A percentile compares a stretch with the other conserved stretches of the same genome.
Conservation (phyloP, 2,888 invertebrate species). For the Rhagophthalmus giganteus region DNA sequence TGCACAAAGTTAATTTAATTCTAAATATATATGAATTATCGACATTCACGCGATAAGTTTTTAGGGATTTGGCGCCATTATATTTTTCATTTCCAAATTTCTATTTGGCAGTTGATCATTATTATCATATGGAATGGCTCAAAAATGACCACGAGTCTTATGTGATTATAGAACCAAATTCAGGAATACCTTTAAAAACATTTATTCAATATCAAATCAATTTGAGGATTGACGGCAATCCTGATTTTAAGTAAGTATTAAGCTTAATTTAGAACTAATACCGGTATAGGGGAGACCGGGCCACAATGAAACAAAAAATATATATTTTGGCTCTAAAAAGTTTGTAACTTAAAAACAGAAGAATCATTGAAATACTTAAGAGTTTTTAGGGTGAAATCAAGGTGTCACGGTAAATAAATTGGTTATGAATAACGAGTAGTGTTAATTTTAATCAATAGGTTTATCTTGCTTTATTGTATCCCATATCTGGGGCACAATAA, state of each 20-base stretch:
- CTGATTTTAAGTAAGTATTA: slow-evolving; percentile 58
- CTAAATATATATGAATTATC: background rate
- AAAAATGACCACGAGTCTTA: slow-evolving; percentile 67
- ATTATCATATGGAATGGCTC: slow-evolving; percentile 65
- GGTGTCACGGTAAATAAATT: no score
- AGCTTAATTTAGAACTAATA: no score
- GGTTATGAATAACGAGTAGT: no score
- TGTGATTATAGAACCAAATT: slow-evolving; percentile 71
- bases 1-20: slow-evolving; percentile 57
- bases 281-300: no score
- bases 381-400: no score
- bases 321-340: no score
- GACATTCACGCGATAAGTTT: slow-evolving; percentile 17
- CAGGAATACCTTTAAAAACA: slow-evolving; percentile 77
- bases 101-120: slow-evolving; percentile 70
- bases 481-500: no score
- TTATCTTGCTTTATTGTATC: no score
- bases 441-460: no score
- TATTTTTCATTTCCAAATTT: slow-evolving; percentile 84
- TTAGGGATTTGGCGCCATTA: slow-evolving; percentile 76
- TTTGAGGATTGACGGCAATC: slow-evolving; percentile 60
- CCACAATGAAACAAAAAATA: no score
- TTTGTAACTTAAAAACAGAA: no score
- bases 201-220: slow-evolving; percentile 79
- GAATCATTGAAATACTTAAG: no score